phyloP scores from a whole-genome alignment of 1,140 invertebrate species.

The Bradynema listronoti region DNA sequence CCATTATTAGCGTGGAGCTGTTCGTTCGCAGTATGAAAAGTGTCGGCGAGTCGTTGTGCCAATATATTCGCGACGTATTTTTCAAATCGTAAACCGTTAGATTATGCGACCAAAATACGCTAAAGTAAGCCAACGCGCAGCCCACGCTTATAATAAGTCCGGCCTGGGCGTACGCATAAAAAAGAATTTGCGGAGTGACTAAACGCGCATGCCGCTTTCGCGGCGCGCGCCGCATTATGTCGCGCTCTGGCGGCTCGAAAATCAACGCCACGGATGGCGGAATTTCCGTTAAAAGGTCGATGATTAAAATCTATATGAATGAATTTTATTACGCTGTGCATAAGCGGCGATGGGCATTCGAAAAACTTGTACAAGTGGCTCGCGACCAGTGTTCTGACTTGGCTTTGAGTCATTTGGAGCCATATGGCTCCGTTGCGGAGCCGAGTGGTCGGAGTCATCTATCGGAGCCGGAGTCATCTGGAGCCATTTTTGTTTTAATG shows the following conservation, averaged over 20 bases:
- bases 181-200: slow-evolving; percentile 20
- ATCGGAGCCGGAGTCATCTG: no score
- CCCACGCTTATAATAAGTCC: slow-evolving; percentile 31
- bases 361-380: no score
- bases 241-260: slow-evolving; percentile 35
- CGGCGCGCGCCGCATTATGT: slow-evolving; percentile 33
- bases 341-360: no score
- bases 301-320: slow-evolving; percentile 21
- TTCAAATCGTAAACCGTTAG: slow-evolving; percentile 18
- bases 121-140: slow-evolving; percentile 31
- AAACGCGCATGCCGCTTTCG: slow-evolving; percentile 17
- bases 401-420: no score
- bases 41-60: no score
- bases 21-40: not conserved
- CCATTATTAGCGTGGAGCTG: slow-evolving; percentile 7
- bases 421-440: no score
- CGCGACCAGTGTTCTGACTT: no score
- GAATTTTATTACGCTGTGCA: no score
- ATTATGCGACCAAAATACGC: slow-evolving; percentile 21
- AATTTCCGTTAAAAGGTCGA: slow-evolving; percentile 36
- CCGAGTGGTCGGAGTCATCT: no score
- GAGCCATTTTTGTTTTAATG: no score
- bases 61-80: slow-evolving; percentile 18
- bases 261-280: slow-evolving; percentile 39
- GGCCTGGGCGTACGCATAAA: slow-evolving; percentile 32